Base-by-base conservation (phyloP, 2,888 invertebrate genomes). In the Piscicola geometra region DNA sequence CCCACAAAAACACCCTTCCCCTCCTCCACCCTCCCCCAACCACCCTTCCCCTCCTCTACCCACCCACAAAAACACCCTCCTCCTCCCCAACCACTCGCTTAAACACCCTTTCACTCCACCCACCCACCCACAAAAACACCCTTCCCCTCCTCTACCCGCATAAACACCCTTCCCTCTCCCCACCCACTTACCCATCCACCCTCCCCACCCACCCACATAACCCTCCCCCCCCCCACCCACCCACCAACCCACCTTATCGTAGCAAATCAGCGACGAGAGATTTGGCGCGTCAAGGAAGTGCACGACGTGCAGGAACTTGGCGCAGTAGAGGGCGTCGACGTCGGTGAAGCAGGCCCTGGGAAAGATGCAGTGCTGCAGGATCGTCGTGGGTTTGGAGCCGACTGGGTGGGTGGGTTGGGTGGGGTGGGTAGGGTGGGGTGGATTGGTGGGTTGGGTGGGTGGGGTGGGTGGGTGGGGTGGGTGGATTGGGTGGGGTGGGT, bases 261-360 rank as follows among this genome's bases (percentile, higher is more conserved):
- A 96, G 86, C 97, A 96, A 71, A 99, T 90, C 75, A 99, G 88
- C 0, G 99, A 98, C 25, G 96, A 95, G 87, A 99, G 99, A 87
- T 96, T 95, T 5, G 94, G 92, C 70, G 96, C 95, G 86, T 93
- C 93, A 81, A 97, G 88, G 82, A 91, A 91, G 87, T 99, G 99
- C 81, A 99, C 91, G 9, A 93, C 92, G 84, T 95, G 92, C 77
- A 99, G 93, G 86, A 99, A 98, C 88, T 95, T 92, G 0, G 98
- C 96, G 87, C 96, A 96, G 87, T 93, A 99, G 76, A 97, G 89
- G 47, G 99, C 96, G 88, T 99, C 99, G 72, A 92, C 90, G 71
- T 95, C 92, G 30, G 98, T 96, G 87, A 95, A 97, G 78, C 94
- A 93, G 86, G 95, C 95, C 81, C 99, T 90, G 33, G 99, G 98